Evolutionary conservation across 2,797 vertebrate genomes (phyloP), one percentile per base, ranked within the genome.

Genomic region (Cyprinella venusta): DNA sequence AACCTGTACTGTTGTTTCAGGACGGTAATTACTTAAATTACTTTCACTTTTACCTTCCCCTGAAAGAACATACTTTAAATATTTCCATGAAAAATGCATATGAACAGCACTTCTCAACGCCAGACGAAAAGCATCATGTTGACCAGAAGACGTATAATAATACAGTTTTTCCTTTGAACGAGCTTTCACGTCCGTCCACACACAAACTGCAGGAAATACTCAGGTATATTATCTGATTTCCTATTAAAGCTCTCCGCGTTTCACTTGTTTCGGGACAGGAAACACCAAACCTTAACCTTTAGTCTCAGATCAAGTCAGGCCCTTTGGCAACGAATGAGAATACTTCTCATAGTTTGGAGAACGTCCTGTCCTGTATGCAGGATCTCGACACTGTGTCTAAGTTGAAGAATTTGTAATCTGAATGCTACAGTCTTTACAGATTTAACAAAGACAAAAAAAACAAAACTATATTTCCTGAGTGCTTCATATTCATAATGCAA

Each of bases 401-500:
- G 5, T 48, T 48, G 45, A 48, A 48, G 45, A 48, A 48, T 48
- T 0, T 15, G 45, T 48, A 48, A 5, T 48, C 45, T 48, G 45
- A 48, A 48, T 16, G 45, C 45, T 13, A 33, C 48, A 33, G 26
- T 54, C 71, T 38, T 75, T 15, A 15, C 3, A 76, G 74, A 61
- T 61, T 36, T 45, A 5, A 65, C 13, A 78, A 69, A 52, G 38
- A 36, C 10, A 71, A 30, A 1, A 3, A 45, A 36, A 54, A 74
- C 13, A 71, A 6, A 48, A 40, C 38, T 30, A 12, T 2, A 33
- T 78, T 81, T 79, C 78, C 26, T 65, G 80, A 75, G 64, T 64
- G 15, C 40, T 79, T 86, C 72, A 65, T 42, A 50, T 81, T 81
- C 63, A 36, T 36, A 64, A 87, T 83, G 90, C 91, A 90, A 87